Percentiles rank a stretch among this genome's conserved stretches.
Conservation (phyloP, 2,888 invertebrate genomes). For the Dichetophora obliterata region DNA sequence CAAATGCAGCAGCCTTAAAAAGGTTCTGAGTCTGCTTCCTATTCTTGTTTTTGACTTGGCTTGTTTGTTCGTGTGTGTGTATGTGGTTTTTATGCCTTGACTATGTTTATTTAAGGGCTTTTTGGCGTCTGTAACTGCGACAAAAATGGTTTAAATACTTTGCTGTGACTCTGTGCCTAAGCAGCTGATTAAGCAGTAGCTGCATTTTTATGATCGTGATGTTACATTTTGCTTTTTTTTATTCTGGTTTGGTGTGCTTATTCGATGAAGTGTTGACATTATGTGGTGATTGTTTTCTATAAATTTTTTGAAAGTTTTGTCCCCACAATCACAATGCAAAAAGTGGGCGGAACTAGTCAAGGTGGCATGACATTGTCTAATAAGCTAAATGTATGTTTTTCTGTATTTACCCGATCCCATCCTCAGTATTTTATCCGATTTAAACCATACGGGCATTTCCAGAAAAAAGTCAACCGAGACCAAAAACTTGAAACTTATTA, state of each 20-base stretch:
- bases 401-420: too few relatives aligned
- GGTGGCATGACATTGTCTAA: too few relatives aligned
- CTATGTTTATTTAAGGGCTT: constrained; percentile 3
- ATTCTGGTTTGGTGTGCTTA: neutral
- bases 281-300: too few relatives aligned
- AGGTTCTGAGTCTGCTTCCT: constrained; percentile 11
- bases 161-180: constrained; percentile 3
- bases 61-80: neutral
- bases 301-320: too few relatives aligned
- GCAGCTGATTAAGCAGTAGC: constrained; percentile 34
- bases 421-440: too few relatives aligned
- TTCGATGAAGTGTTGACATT: neutral
- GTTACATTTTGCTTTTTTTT: neutral
- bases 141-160: constrained; percentile 37
- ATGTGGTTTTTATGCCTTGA: neutral
- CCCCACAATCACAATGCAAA: too few relatives aligned
- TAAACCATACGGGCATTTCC: too few relatives aligned
- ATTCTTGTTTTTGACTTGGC: neutral
- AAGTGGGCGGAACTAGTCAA: too few relatives aligned
- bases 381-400: too few relatives aligned
- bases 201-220: constrained; percentile 28
- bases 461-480: too few relatives aligned
- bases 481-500: too few relatives aligned
- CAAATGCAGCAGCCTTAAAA: neutral
- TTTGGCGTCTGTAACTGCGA: constrained; percentile 36